phyloP scores from a whole-genome alignment of 2,113 vertebrate species.

The Oreotragus oreotragus region DNA sequence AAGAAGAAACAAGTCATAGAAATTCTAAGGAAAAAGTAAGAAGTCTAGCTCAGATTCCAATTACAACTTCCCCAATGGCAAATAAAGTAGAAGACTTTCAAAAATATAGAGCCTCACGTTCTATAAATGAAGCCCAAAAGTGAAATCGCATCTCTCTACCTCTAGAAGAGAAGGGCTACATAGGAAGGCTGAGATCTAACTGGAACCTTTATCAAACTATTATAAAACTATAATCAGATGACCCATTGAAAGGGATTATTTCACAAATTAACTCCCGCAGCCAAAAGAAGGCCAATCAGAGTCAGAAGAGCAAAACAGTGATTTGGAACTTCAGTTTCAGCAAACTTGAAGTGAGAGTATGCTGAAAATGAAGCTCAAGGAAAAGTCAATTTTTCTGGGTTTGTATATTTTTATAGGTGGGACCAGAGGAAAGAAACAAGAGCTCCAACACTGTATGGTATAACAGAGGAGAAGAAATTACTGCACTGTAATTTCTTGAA shows the following conservation, averaged over 20 bases:
- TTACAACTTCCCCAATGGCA: background rate
- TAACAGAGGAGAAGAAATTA: background rate
- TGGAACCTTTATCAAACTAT: background rate
- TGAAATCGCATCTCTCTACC: background rate
- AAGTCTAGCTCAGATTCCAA: background rate
- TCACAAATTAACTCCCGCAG: background rate
- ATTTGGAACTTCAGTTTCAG: background rate
- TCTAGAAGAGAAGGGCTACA: background rate
- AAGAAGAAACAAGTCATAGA: background rate
- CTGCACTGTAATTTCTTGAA: background rate
- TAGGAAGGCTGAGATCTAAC: background rate
- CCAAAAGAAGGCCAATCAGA: background rate
- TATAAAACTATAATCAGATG: background rate
- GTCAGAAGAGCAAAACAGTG: background rate
- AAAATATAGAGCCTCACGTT: background rate
- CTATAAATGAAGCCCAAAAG: background rate
- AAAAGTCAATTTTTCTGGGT: conserved; percentile 11
- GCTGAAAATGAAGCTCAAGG: conserved; percentile 18
- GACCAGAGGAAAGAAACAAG: conserved; percentile 28
- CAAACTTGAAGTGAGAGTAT: background rate
- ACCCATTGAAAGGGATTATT: background rate
- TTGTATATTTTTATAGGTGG: conserved; percentile 5
- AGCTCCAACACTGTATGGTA: background rate
- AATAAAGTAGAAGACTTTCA: background rate
- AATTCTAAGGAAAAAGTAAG: background rate